Base-by-base conservation (phyloP, 30 jellyfish, hydroid and myxozoan species). In the Pelagia noctiluca region DNA sequence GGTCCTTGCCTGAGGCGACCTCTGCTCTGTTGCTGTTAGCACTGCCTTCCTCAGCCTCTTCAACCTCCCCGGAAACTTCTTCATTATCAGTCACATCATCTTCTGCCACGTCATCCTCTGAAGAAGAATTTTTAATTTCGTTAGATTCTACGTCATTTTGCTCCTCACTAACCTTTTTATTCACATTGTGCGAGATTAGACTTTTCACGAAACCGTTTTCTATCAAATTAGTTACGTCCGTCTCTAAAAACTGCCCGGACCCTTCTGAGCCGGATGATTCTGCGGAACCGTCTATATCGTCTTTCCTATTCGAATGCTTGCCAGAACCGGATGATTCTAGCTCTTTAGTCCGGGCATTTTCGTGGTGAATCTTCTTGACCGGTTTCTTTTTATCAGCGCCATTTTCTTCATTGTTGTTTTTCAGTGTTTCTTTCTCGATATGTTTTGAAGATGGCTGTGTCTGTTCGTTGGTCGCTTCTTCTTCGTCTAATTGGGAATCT, bases 401-500 rank as follows among this genome's bases (percentile, higher is more conserved):
- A 11, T 83, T 47, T 11, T 63, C 71, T 19, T 13, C 32, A 46
- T 57, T 26, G 13, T 23, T 77, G 3, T 83, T 54, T 2, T 53
- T 63, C 26, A 19, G 52, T 28, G 4, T 50, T 32, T 83, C 94
- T 54, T 71, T 73, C 36, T 83, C 94, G 7, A 83, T 83, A 71
- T 83, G 94, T 24, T 83, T 83, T 32, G 94, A 72, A 0, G 94
- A 71, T 1, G 94, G 82, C 13, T 49, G 82, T 1, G 78, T 73
- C 32, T 83, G 84, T 66, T 83, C 94, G 60, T 83, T 83, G 8
- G 94, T 83, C 21, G 86, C 88, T 63, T 29, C 75, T 30, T 79
- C 89, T 1, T 79, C 89, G 34, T 79, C 89, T 4, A 72, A 47
- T 53, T n/a, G 67, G 2, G 89, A 79, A 25, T 62, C 81, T 23